phyloP scores from a whole-genome alignment of 2,888 invertebrate genomes.

The Ligdia adustata region DNA sequence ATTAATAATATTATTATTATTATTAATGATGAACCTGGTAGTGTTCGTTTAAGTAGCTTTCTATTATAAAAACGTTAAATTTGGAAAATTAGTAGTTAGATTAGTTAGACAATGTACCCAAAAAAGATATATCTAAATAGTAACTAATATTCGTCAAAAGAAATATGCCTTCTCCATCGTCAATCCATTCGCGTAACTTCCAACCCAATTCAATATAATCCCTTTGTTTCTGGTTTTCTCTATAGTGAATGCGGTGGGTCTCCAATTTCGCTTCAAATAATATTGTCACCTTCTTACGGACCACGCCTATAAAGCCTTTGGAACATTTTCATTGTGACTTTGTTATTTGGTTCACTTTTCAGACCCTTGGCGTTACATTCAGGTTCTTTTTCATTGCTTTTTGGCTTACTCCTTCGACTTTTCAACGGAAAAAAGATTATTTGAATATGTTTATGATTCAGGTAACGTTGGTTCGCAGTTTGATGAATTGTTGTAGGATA shows the following conservation, averaged over 20 bases:
- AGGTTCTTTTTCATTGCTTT: slow-evolving; percentile 7
- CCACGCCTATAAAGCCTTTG: slow-evolving; percentile 46
- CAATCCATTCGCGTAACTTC: slow-evolving; percentile 45
- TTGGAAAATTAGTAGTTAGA: too few relatives aligned
- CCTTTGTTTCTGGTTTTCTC: slow-evolving; percentile 82
- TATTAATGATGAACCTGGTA: too few relatives aligned
- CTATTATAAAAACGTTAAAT: too few relatives aligned
- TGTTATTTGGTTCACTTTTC: slow-evolving; percentile 4
- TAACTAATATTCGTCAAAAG: too few relatives aligned
- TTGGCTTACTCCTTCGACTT: slow-evolving; percentile 10
- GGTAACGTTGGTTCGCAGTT: too few relatives aligned
- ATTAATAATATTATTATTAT: too few relatives aligned
- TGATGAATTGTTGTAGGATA: too few relatives aligned
- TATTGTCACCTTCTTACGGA: slow-evolving; percentile 72
- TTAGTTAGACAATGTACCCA: too few relatives aligned
- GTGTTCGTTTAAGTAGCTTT: too few relatives aligned
- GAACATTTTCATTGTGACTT: slow-evolving; percentile 44
- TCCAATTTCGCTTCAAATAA: slow-evolving; percentile 77
- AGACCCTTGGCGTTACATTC: slow-evolving; percentile 1
- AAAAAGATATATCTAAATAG: too few relatives aligned
- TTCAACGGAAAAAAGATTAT: slow-evolving; percentile 26
- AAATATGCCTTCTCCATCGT: slow-evolving; percentile 41
- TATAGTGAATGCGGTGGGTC: slow-evolving; percentile 79
- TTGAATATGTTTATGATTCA: slow-evolving; percentile 38
- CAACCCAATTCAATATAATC: slow-evolving; percentile 82